Evolutionary conservation across 2,113 vertebrate species (phyloP).

Genomic region (Oncorhynchus nerka): DNA sequence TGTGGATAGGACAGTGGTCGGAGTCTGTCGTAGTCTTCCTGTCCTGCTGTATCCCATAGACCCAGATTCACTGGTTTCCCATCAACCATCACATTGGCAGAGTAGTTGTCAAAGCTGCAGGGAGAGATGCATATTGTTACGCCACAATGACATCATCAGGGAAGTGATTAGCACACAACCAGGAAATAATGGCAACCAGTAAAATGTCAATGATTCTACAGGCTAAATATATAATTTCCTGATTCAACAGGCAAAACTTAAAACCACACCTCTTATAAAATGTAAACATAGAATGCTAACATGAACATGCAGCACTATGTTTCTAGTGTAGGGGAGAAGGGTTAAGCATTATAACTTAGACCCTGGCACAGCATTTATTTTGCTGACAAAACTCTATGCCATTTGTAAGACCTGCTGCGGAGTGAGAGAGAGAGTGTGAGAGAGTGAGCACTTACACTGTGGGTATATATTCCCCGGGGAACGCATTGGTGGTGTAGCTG

Average conservation of each 20-base stretch:
- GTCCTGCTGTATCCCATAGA: slow-evolving; percentile 97
- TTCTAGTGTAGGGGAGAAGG: too few species aligned
- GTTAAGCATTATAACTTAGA: too few species aligned
- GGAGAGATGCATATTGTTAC: neutral
- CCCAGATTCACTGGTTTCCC: slow-evolving; percentile 96
- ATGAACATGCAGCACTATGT: too few species aligned
- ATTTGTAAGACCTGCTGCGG: too few species aligned
- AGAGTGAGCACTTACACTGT: slow-evolving; percentile 85
- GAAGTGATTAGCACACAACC: neutral
- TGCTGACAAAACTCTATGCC: too few species aligned
- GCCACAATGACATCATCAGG: neutral
- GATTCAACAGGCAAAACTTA: neutral
- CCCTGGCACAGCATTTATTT: too few species aligned
- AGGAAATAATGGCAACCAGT: neutral
- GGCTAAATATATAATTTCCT: too few species aligned
- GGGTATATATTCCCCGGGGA: slow-evolving; percentile 98
- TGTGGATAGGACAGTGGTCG: slow-evolving; percentile 96
- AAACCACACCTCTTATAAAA: too few species aligned
- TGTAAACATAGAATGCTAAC: too few species aligned
- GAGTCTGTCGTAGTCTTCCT: slow-evolving; percentile 97
- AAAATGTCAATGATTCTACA: neutral
- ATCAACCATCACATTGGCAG: slow-evolving; percentile 98
- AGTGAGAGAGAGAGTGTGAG: slow-evolving; percentile 17
- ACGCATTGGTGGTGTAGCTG: slow-evolving; percentile 98
- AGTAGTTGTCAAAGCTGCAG: slow-evolving; percentile 95